Evolutionary conservation across 1,140 invertebrate genomes (phyloP), one percentile per base, ranked within the genome.

Genomic region (Gryon sp.): DNA sequence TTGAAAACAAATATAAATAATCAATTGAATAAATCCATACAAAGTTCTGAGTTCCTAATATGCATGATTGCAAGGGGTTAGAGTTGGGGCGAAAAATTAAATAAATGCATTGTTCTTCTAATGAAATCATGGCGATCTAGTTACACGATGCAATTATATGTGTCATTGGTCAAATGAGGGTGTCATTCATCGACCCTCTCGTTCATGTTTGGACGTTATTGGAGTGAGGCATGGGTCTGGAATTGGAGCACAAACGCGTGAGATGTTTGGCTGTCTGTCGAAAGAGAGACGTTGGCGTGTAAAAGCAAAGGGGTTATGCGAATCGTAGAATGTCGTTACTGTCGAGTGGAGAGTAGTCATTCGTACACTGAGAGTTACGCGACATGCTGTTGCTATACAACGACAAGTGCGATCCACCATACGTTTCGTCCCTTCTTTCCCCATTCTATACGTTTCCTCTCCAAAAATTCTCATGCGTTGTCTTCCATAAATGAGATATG

Each of bases 251-350:
- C 68, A 62, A 78, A 70, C 60, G 76, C 65, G 76, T 63, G 70
- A 70, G 62, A 75, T 75, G 70, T 75, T 79, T 79, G 76, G 48
- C 75, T 66, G 66, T 72, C 76, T 68, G 48, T 55, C 60, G 68
- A 75, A 74, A 75, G 66, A 78, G 70, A 74, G 69, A 57, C 30
- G 53, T 74, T 28, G 36, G 72, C 66, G 75, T 72, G n/a, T n/a
- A n/a, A 68, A 70, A 73, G 55, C 75, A 55, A 62, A 73, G 76
- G n/a, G 76, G 76, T 79, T 79, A 75, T 52, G 72, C 62, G 76
- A 65, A 75, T 79, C 65, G 68, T 34, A 66, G 65, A 72, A 75
- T 72, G 72, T 75, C 70, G 76, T 79, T 72, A 79, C 50, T 57
- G 72, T 75, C 72, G 65, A 76, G 60, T 68, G 72, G 72, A 72